Conservation (phyloP, 2,888 invertebrate species). For the Brenthis hecate region DNA sequence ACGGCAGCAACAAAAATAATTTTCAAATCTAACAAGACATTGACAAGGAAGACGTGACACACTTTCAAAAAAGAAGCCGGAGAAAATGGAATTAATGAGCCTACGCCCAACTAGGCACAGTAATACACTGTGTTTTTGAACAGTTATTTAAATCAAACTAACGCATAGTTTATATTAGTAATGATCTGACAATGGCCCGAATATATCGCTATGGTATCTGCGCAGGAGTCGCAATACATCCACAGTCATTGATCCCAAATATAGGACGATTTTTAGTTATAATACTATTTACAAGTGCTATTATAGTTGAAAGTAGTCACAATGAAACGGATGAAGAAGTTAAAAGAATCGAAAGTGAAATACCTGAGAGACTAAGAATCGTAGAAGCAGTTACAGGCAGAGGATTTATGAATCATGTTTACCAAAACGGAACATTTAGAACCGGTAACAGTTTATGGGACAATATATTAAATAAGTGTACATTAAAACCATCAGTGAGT, state of each 20-base stretch:
- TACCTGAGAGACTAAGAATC: slow-evolving; percentile 60
- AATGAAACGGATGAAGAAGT: slow-evolving; percentile 51
- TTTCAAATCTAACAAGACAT: slow-evolving; percentile 24
- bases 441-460: slow-evolving; percentile 88
- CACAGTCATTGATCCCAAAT: slow-evolving; percentile 28
- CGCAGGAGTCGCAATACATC: slow-evolving; percentile 29
- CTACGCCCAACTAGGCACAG: slow-evolving; percentile 40
- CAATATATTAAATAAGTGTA: slow-evolving; percentile 87
- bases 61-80: slow-evolving; percentile 49
- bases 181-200: slow-evolving; percentile 62
- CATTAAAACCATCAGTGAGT: slow-evolving; percentile 84
- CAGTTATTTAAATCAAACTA: slow-evolving; percentile 45
- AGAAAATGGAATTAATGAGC: slow-evolving; percentile 57
- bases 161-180: slow-evolving; percentile 46
- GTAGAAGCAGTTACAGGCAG: slow-evolving; percentile 65
- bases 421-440: slow-evolving; percentile 73
- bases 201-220: slow-evolving; percentile 40
- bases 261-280: slow-evolving; percentile 52
- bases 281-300: slow-evolving; percentile 54
- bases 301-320: slow-evolving; percentile 50
- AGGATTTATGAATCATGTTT: slow-evolving; percentile 64
- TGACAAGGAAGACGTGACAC: slow-evolving; percentile 39
- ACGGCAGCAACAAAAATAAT: slow-evolving; percentile 38
- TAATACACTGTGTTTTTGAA: slow-evolving; percentile 45
- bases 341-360: slow-evolving; percentile 49